A percentile compares a stretch with the other conserved stretches of the same genome.
These are phyloP conservation scores for Phylloscopus trochiloides DNA, from an alignment of 2,113 vertebrate genomes.

Conservation along the genomic window DNA sequence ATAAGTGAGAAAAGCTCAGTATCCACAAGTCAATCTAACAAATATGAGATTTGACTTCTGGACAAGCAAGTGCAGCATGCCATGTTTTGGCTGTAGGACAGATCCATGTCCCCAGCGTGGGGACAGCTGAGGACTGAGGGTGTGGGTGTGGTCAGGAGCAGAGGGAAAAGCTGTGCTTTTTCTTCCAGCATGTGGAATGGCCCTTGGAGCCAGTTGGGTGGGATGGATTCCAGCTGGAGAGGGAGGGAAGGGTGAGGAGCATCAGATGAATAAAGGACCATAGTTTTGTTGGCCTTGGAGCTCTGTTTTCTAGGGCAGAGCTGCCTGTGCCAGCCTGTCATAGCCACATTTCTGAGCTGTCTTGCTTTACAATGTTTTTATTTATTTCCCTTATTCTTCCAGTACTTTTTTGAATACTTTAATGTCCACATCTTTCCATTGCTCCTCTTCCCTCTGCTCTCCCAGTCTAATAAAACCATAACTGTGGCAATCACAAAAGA, in stretches of 20 bases:
- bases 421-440: not conserved
- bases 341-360: slow-evolving; percentile 5
- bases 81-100: not conserved
- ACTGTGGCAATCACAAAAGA: slow-evolving; percentile 30
- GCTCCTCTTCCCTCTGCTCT: not conserved
- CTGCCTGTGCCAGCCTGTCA: slow-evolving; percentile 20
- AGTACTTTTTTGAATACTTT: slow-evolving; percentile 4
- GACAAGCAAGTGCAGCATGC: not conserved
- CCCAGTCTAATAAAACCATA: slow-evolving; percentile 26
- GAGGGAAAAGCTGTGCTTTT: not conserved
- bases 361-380: slow-evolving; percentile 50
- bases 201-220: not conserved
- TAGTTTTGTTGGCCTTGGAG: slow-evolving; percentile 14
- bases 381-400: slow-evolving; percentile 37
- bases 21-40: not conserved
- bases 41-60: not conserved
- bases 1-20: not conserved
- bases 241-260: not conserved
- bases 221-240: slow-evolving; percentile 4
- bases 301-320: slow-evolving; percentile 26
- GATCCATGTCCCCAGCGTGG: not conserved
- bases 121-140: not conserved
- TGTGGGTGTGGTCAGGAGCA: not conserved
- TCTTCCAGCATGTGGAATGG: not conserved
- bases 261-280: not conserved